phyloP scores from a whole-genome alignment of 2,797 vertebrate genomes.

The Micrastur ruficollis region DNA sequence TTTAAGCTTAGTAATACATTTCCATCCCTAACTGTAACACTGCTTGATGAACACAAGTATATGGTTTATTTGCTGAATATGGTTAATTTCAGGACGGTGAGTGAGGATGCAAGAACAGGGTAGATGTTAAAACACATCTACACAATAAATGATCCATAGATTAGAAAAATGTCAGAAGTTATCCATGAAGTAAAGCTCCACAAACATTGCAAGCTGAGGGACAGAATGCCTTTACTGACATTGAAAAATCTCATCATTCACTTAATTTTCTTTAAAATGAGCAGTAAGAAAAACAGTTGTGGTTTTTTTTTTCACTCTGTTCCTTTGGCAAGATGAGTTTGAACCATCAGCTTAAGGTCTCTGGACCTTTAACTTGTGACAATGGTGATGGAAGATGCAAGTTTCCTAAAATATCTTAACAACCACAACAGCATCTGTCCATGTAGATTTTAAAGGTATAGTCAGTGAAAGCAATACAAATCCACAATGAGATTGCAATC shows the following conservation, averaged over 20 bases:
- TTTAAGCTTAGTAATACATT: not conserved
- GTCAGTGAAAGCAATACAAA: slow-evolving; percentile 60
- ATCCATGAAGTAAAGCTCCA: slow-evolving; percentile 22
- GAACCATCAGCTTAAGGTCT: slow-evolving; percentile 47
- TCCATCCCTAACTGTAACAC: not conserved
- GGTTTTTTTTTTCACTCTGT: slow-evolving; percentile 47
- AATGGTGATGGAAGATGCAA: slow-evolving; percentile 41
- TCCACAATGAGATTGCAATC: slow-evolving; percentile 2
- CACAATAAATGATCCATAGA: slow-evolving; percentile 15
- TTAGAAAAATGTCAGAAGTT: slow-evolving; percentile 17
- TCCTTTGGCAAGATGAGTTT: slow-evolving; percentile 53
- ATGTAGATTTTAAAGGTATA: slow-evolving; percentile 70
- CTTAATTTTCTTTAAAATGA: slow-evolving; percentile 69
- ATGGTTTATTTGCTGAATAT: not conserved
- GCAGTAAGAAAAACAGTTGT: slow-evolving; percentile 38
- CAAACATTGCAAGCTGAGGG: slow-evolving; percentile 8
- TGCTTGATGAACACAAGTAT: not conserved
- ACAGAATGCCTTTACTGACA: slow-evolving; percentile 46
- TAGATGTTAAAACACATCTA: not conserved
- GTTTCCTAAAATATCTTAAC: slow-evolving; percentile 46
- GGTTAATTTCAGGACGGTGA: not conserved
- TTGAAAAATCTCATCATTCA: slow-evolving; percentile 44
- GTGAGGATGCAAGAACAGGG: not conserved
- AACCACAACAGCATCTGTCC: not conserved
- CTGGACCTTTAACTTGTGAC: slow-evolving; percentile 39